Evolutionary conservation across 1,140 invertebrate species (phyloP).

Genomic region (Ylistrum balloti): DNA sequence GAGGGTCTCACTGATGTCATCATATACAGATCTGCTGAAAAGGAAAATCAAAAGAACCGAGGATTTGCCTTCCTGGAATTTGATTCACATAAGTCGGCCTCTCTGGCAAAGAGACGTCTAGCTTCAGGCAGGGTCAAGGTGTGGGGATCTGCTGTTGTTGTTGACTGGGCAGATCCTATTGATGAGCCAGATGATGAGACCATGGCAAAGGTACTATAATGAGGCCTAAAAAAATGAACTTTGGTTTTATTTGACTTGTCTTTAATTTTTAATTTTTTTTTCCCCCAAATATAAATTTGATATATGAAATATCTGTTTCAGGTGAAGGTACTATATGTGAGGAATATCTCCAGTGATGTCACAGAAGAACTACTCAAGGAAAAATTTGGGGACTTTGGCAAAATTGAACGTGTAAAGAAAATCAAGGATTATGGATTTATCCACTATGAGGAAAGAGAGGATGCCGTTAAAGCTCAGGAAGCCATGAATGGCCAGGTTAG

Average conservation of each 20-base stretch:
- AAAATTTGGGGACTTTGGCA: slow-evolving; percentile 95
- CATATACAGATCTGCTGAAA: slow-evolving; percentile 99
- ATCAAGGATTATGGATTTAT: slow-evolving; percentile 99
- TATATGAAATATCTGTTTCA: slow-evolving; percentile 78
- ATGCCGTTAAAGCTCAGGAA: slow-evolving; percentile 97
- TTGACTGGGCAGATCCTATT: slow-evolving; percentile 99
- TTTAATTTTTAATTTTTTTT: no score
- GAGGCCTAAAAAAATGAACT: no score
- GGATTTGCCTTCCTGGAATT: slow-evolving; percentile 99
- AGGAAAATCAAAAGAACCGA: slow-evolving; percentile 96
- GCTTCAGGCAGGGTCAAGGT: slow-evolving; percentile 85
- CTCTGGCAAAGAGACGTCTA: slow-evolving; percentile 96
- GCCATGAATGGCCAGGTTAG: slow-evolving; percentile 93
- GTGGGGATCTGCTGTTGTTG: slow-evolving; percentile 99
- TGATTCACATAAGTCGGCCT: slow-evolving; percentile 99
- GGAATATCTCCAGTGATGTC: slow-evolving; percentile 98
- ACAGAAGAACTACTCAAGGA: slow-evolving; percentile 98
- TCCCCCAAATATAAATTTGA: neutral
- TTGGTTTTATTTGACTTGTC: no score
- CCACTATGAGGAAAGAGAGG: slow-evolving; percentile 98
- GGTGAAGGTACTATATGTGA: slow-evolving; percentile 98
- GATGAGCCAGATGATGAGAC: slow-evolving; percentile 99
- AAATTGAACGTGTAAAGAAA: slow-evolving; percentile 98
- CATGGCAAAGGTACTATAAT: slow-evolving; percentile 92
- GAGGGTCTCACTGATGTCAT: slow-evolving; percentile 99